Conservation (phyloP, 2,797 vertebrate species). For the Pantherophis alleghaniensis region DNA sequence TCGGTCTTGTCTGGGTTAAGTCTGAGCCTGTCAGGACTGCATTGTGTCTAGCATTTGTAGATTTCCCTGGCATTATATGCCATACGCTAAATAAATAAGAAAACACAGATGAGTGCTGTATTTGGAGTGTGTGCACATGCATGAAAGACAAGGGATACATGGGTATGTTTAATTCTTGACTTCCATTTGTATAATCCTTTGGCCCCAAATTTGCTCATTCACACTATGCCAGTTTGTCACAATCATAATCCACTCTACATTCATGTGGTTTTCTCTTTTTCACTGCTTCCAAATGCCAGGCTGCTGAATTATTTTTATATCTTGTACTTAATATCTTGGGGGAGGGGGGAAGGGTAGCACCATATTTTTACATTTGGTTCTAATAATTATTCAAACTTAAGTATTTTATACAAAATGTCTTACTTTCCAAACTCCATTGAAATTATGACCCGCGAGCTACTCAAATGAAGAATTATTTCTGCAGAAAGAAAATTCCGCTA, state of each 20-base stretch:
- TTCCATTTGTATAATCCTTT: background rate
- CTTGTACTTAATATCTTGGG: background rate
- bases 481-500: background rate
- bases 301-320: background rate
- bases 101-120: background rate
- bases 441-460: background rate
- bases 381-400: background rate
- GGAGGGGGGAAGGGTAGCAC: background rate
- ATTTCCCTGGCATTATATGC: background rate
- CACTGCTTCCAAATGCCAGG: background rate
- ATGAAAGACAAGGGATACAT: background rate
- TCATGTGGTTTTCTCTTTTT: background rate
- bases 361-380: background rate
- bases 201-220: background rate
- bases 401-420: background rate
- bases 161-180: background rate
- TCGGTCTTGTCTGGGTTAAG: too few species aligned
- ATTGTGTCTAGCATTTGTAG: background rate
- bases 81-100: background rate
- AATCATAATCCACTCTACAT: background rate
- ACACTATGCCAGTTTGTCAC: background rate
- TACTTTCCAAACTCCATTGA: background rate
- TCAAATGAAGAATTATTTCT: background rate
- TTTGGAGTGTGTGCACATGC: background rate
- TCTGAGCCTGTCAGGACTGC: background rate